phyloP scores from a whole-genome alignment of 1,140 invertebrate species.

The Leptonema lineaticorne region DNA sequence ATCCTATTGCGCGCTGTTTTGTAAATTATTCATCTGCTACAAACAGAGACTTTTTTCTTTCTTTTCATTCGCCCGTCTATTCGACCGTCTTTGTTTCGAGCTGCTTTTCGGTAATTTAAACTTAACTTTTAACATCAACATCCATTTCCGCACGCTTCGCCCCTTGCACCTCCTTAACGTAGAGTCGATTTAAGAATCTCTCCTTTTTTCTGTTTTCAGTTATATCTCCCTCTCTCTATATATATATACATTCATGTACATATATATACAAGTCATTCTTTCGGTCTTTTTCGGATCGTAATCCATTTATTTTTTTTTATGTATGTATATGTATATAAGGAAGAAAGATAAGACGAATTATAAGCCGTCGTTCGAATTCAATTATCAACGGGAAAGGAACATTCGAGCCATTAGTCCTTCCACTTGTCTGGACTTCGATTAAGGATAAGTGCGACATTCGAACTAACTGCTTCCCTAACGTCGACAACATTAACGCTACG shows the following conservation, averaged over 20 bases:
- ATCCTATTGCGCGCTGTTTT: constrained; percentile 23
- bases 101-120: constrained; percentile 16
- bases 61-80: neutral
- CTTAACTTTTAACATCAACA: constrained; percentile 23
- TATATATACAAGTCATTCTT: no score
- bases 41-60: constrained; percentile 15
- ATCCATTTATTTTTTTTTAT: constrained; percentile 20
- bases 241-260: no score
- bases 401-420: constrained; percentile 33
- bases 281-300: no score
- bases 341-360: constrained; percentile 30
- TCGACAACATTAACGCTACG: no score
- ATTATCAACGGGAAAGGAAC: constrained; percentile 23
- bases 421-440: constrained; percentile 32
- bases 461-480: neutral
- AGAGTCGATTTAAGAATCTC: neutral
- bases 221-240: neutral
- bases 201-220: neutral
- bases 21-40: constrained; percentile 21
- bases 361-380: constrained; percentile 24
- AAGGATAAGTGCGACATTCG: constrained; percentile 21
- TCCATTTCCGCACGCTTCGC: no score
- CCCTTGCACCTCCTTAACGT: neutral
- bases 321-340: constrained; percentile 17
- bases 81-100: constrained; percentile 1